A percentile compares a stretch with the other conserved stretches of the same genome.
phyloP scores from a whole-genome alignment of 2,888 invertebrate genomes.

The Allygus modestus region DNA sequence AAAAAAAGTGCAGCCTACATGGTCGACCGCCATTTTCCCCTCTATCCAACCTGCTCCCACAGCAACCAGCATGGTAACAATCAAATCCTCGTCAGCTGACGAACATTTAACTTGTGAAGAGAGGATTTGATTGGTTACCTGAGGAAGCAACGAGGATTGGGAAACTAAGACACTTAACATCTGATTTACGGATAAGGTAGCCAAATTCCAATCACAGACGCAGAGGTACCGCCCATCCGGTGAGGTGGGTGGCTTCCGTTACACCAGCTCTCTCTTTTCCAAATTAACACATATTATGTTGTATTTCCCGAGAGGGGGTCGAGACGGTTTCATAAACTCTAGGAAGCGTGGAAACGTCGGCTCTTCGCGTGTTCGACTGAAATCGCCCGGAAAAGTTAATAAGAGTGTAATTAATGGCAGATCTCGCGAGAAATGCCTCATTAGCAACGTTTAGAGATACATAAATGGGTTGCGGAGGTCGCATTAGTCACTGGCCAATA shows the following conservation, averaged over 20 bases:
- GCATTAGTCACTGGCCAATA: slow-evolving; percentile 41
- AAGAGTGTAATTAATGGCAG: slow-evolving; percentile 41
- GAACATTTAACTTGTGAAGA: too few relatives aligned
- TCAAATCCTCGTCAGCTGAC: too few relatives aligned
- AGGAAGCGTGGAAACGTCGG: slow-evolving; percentile 6
- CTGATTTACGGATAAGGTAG: too few relatives aligned
- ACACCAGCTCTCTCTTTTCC: neutral
- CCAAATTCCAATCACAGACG: too few relatives aligned
- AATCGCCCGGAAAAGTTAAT: slow-evolving; percentile 32
- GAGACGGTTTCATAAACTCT: slow-evolving; percentile 18
- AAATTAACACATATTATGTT: slow-evolving; percentile 29
- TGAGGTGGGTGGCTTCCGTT: neutral
- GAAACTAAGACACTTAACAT: too few relatives aligned
- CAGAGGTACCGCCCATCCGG: too few relatives aligned
- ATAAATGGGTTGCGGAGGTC: slow-evolving; percentile 27
- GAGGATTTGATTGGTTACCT: too few relatives aligned
- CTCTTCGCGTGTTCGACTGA: slow-evolving; percentile 10
- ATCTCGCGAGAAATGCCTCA: slow-evolving; percentile 37
- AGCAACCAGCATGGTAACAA: too few relatives aligned
- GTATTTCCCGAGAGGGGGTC: slow-evolving; percentile 1
- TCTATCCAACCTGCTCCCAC: too few relatives aligned
- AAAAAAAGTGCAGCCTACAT: too few relatives aligned
- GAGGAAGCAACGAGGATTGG: too few relatives aligned
- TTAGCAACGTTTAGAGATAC: slow-evolving; percentile 42
- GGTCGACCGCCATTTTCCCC: too few relatives aligned